Conservation (phyloP, 2,888 invertebrate genomes). For the Mimas tiliae region DNA sequence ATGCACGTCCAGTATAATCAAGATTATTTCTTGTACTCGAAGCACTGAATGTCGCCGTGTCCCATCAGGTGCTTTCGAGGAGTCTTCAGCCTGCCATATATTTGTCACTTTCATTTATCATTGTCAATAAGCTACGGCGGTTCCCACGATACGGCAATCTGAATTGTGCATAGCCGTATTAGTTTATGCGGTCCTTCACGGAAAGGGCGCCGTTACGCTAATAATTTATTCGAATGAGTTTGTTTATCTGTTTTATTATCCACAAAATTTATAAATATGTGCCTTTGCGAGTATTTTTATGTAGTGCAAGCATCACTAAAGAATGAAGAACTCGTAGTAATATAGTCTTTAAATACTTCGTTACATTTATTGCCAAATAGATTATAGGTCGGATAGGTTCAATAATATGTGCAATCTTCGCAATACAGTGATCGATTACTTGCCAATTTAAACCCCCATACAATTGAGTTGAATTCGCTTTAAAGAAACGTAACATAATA, state of each 20-base stretch:
- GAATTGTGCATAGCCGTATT: conserved; percentile 50
- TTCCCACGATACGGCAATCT: conserved; percentile 58
- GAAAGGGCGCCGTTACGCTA: conserved; percentile 45
- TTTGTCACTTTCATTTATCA: conserved; percentile 55
- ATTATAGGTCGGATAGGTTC: not conserved
- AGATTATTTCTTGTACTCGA: conserved; percentile 38
- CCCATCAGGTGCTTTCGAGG: conserved; percentile 40
- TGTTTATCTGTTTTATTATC: conserved; percentile 44
- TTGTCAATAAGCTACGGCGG: conserved; percentile 50
- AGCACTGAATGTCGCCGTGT: conserved; percentile 33
- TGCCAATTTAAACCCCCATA: conserved; percentile 34
- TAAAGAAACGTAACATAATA: conserved; percentile 70
- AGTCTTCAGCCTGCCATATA: conserved; percentile 48
- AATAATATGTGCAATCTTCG: not conserved
- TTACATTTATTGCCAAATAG: not conserved
- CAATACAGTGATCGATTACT: conserved; percentile 17
- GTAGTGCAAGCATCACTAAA: not conserved
- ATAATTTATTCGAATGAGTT: conserved; percentile 43
- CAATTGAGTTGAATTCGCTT: conserved; percentile 53
- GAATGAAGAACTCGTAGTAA: not conserved
- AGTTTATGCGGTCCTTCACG: conserved; percentile 50
- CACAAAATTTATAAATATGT: conserved; percentile 30
- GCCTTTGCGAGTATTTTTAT: not conserved
- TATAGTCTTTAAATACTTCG: not conserved
- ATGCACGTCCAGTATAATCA: conserved; percentile 47